Conservation (phyloP, 2,113 vertebrate species). For the Notarius lentiginosus region DNA sequence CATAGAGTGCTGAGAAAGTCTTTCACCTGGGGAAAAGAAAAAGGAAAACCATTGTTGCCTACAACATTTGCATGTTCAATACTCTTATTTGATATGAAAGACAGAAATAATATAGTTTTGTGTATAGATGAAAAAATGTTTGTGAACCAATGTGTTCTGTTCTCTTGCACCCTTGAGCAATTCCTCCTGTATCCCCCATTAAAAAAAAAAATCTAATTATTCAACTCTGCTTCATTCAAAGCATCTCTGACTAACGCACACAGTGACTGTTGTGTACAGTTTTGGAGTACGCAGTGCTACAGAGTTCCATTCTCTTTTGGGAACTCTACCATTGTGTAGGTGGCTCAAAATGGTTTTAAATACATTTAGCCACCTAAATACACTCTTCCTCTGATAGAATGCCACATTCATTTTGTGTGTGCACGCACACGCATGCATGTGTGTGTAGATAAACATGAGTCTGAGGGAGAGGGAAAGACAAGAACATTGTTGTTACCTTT, state of each 20-base stretch:
- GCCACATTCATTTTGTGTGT: background rate
- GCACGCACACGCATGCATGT: background rate
- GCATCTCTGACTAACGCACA: background rate
- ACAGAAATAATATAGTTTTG: background rate
- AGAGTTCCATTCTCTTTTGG: background rate
- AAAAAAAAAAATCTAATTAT: background rate
- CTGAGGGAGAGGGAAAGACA: background rate
- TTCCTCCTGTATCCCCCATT: background rate
- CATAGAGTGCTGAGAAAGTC: slow-evolving; percentile 69
- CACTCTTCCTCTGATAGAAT: background rate
- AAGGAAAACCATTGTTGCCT: background rate
- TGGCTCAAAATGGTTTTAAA: background rate
- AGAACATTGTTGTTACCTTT: slow-evolving; percentile 75
- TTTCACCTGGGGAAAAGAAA: slow-evolving; percentile 64
- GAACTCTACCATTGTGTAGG: background rate
- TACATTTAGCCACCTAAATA: background rate
- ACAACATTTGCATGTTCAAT: background rate
- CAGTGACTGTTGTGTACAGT: background rate
- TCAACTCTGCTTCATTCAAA: background rate
- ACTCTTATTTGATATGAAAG: background rate
- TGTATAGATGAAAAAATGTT: background rate
- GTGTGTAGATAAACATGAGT: background rate
- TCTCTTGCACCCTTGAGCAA: background rate
- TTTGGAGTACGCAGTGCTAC: background rate
- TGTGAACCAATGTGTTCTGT: background rate